Base-by-base conservation (phyloP, 1,140 invertebrate genomes). In the Rhagoletis pomonella region DNA sequence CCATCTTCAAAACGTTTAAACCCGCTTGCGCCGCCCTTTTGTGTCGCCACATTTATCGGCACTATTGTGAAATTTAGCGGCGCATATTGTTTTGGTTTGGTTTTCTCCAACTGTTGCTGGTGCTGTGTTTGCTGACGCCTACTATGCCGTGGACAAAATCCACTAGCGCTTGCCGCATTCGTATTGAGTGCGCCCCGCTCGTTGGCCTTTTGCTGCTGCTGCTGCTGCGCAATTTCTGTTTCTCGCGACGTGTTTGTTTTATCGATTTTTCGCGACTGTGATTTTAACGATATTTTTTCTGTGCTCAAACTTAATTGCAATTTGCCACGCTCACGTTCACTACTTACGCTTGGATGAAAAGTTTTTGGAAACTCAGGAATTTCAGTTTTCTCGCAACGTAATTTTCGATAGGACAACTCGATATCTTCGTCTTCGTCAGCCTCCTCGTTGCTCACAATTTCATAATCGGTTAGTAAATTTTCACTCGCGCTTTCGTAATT, bases 11-110 rank as follows among this genome's bases (percentile, higher is more conserved):
- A 55, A 5, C 12, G 73, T 12, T 55, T 55, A 29, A 4, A 17
- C n/a, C 19, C 73, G n/a, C 55, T 81, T 47, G 14, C 1, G 4
- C n/a, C 1, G 10, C 47, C 14, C 9, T 47, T 55, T 19, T 44
- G 50, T 4, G 50, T 7, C 29, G 47, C 60, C 73, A 62, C 69
- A 85, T 73, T 87, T 29, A 87, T 85, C 6, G 87, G 87, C 12
- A 85, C 87, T 65, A 87, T 87, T 5, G 77, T 87, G 59, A 87
- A 87, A 87, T 93, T 93, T 77, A 93, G 91, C 29, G 86, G 86
- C 7, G 67, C 50, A 87, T 87, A 64, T 69, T 65, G 62, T 50
- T 65, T 55, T 14, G 12, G 19, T 81, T 87, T 59, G 69, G 1
- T 3, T 39, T 77, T 67, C 19, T 86, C 58, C 62, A 73, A 73